phyloP scores from a whole-genome alignment of 2,113 vertebrate genomes.

The Trematomus loennbergii region DNA sequence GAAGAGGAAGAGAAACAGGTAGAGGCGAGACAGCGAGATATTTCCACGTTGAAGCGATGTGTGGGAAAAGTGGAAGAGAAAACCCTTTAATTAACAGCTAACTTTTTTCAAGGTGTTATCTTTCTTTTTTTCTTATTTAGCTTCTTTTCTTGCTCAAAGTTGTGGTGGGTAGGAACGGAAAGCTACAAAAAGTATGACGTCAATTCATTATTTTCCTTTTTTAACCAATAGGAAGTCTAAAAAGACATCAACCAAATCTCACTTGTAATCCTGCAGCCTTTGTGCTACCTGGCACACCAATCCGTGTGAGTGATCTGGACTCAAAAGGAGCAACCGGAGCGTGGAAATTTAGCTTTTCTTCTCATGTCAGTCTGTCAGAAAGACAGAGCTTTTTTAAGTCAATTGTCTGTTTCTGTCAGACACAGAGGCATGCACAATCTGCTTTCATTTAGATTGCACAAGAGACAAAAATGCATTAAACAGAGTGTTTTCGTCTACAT shows the following conservation, averaged over 20 bases:
- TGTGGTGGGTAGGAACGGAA: slow-evolving; percentile 1
- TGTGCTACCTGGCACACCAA: slow-evolving; percentile 59
- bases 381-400: slow-evolving; percentile 12
- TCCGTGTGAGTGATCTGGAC: slow-evolving; percentile 63
- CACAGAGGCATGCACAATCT: not conserved
- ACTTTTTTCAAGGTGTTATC: slow-evolving; percentile 37
- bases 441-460: slow-evolving; percentile 18
- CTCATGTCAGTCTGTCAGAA: slow-evolving; percentile 50
- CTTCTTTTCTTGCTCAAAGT: slow-evolving; percentile 19
- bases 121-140: slow-evolving; percentile 26
- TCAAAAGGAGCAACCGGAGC: slow-evolving; percentile 55
- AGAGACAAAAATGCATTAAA: not conserved
- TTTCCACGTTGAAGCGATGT: slow-evolving; percentile 19
- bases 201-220: slow-evolving; percentile 39
- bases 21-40: not conserved
- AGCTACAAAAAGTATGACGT: slow-evolving; percentile 22
- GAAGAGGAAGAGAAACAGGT: not conserved
- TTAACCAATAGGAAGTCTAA: slow-evolving; percentile 15
- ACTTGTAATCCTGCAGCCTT: slow-evolving; percentile 56
- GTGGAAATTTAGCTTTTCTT: slow-evolving; percentile 46
- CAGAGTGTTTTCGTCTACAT: not conserved
- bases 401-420: slow-evolving; percentile 20
- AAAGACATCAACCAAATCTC: slow-evolving; percentile 35
- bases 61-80: slow-evolving; percentile 66
- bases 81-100: slow-evolving; percentile 41